Conservation (phyloP, 2,113 vertebrate genomes). For the Nannospalax galili region DNA sequence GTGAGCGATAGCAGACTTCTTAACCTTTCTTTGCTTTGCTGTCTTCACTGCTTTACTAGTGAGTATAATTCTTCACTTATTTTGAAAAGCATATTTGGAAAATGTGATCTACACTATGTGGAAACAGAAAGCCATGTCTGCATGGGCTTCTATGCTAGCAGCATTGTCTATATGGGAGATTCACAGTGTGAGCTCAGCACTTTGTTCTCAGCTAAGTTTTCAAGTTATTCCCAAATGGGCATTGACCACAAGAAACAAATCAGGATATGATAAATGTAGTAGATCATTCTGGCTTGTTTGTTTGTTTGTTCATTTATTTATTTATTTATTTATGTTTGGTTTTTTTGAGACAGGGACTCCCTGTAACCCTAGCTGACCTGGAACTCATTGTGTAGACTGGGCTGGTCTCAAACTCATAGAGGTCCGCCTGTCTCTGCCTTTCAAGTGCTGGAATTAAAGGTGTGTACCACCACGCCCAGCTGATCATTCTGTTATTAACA, state of each 20-base stretch:
- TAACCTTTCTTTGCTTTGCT: constrained; percentile 69
- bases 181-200: constrained; percentile 9
- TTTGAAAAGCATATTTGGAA: constrained; percentile 52
- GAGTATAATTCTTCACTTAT: constrained; percentile 63
- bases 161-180: constrained; percentile 3
- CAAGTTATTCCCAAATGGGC: not conserved
- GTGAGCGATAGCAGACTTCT: constrained; percentile 33
- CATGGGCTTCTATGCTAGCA: constrained; percentile 53
- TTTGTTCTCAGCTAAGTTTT: not conserved
- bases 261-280: constrained; percentile 2
- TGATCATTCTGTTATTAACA: constrained; percentile 34
- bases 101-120: constrained; percentile 1
- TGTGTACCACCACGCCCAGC: too few species aligned
- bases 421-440: too few species aligned
- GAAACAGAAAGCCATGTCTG: constrained; percentile 15
- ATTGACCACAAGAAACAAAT: constrained; percentile 35
- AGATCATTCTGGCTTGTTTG: constrained; percentile 1
- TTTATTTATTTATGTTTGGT: too few species aligned
- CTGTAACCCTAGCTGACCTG: too few species aligned
- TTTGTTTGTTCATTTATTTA: too few species aligned
- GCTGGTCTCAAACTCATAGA: too few species aligned
- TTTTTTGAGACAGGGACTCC: too few species aligned
- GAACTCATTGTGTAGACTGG: too few species aligned
- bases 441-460: too few species aligned
- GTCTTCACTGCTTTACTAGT: constrained; percentile 74